Evolutionary conservation across 1,140 invertebrate species (phyloP).

Genomic region (Danaus plexippus): DNA sequence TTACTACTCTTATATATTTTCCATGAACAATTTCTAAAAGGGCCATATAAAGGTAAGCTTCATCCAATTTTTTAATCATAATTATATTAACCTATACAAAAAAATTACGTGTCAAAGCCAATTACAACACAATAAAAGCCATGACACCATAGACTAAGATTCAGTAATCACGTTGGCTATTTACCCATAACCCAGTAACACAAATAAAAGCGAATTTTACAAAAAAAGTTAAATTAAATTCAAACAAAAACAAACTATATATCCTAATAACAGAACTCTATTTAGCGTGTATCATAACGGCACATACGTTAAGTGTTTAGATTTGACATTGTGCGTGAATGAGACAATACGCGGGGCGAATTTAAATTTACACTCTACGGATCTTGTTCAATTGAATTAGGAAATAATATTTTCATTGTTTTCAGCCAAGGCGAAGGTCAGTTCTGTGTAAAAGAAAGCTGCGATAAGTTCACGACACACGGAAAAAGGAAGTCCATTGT

Average conservation of each 20-base stretch:
- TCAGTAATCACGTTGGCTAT: slow-evolving; percentile 23
- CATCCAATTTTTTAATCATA: too few relatives aligned
- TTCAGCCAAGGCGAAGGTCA: background rate
- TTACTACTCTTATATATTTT: too few relatives aligned
- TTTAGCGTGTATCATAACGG: slow-evolving; percentile 20
- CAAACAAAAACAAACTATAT: slow-evolving; percentile 26
- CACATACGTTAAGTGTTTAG: slow-evolving; percentile 36
- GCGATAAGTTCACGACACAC: slow-evolving; percentile 36
- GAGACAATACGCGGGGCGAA: slow-evolving; percentile 51
- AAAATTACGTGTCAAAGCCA: too few relatives aligned
- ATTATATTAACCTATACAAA: too few relatives aligned
- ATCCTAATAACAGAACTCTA: slow-evolving; percentile 23
- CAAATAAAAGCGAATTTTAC: slow-evolving; percentile 31
- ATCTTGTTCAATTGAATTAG: slow-evolving; percentile 15
- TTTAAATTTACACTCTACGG: slow-evolving; percentile 31
- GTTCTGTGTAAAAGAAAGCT: slow-evolving; percentile 36
- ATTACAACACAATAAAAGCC: too few relatives aligned
- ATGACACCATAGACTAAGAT: slow-evolving; percentile 4
- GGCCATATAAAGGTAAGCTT: too few relatives aligned
- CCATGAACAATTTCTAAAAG: too few relatives aligned
- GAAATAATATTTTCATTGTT: slow-evolving; percentile 4
- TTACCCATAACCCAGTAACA: slow-evolving; percentile 66
- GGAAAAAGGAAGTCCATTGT: slow-evolving; percentile 55
- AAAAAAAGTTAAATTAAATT: background rate
- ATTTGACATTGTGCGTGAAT: slow-evolving; percentile 53